Percentiles rank a stretch among this genome's conserved stretches.
phyloP scores from a whole-genome alignment of 2,797 vertebrate species.

The Oryzias sinensis region DNA sequence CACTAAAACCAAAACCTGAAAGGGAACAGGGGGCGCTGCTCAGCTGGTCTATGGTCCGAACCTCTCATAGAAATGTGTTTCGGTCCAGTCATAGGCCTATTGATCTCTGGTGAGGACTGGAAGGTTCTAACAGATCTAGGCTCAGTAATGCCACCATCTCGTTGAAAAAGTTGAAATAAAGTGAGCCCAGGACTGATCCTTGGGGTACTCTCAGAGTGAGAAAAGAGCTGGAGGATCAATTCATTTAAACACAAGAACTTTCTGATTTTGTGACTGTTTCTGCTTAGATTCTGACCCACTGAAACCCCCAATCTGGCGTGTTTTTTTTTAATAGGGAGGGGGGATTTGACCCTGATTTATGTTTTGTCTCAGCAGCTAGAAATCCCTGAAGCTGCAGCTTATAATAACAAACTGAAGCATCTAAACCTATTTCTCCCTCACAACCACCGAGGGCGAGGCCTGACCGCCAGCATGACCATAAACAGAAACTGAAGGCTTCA shows the following conservation, averaged over 20 bases:
- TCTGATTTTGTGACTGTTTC: not conserved
- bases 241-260: too few species aligned
- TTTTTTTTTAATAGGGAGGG: not conserved
- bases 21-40: too few species aligned
- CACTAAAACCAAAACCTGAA: too few species aligned
- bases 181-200: not conserved
- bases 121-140: too few species aligned
- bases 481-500: constrained; percentile 55
- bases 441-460: constrained; percentile 28
- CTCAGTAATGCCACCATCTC: too few species aligned
- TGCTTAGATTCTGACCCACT: not conserved
- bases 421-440: constrained; percentile 10
- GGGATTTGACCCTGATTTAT: too few species aligned
- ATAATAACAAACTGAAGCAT: not conserved
- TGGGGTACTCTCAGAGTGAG: not conserved
- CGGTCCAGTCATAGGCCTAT: too few species aligned
- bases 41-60: too few species aligned
- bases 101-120: too few species aligned
- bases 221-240: not conserved
- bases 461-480: constrained; percentile 65
- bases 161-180: not conserved
- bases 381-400: not conserved
- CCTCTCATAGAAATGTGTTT: too few species aligned
- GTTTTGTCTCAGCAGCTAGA: not conserved
- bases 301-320: not conserved